phyloP scores from a whole-genome alignment of 2,888 invertebrate genomes.

The Chorisops tibialis region DNA sequence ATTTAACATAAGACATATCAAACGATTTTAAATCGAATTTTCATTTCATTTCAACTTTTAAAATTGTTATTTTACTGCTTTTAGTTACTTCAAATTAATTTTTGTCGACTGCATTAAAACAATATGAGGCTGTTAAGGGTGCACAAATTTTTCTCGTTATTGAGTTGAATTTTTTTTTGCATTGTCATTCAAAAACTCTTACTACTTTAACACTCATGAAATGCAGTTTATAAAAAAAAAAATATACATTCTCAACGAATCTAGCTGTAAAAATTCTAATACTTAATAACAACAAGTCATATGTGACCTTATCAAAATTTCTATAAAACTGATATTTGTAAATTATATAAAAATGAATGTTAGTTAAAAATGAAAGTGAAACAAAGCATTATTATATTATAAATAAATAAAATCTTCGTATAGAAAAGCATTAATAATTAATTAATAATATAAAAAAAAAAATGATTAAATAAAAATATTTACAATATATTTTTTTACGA shows the following conservation, averaged over 20 bases:
- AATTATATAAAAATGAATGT: not conserved
- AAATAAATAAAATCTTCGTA: not conserved
- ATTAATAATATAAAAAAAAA: not conserved
- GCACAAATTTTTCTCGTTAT: no score
- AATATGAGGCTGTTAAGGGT: no score
- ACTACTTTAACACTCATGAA: not conserved
- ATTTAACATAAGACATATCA: no score
- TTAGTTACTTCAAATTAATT: no score
- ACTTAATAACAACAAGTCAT: constrained; percentile 14
- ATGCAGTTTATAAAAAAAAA: not conserved
- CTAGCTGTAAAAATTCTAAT: not conserved
- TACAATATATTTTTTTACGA: constrained; percentile 33
- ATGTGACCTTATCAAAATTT: constrained; percentile 22
- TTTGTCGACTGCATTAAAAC: no score
- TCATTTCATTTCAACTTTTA: no score
- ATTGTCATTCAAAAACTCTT: no score
- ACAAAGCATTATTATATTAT: not conserved
- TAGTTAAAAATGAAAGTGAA: not conserved
- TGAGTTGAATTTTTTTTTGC: no score
- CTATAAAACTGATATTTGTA: not conserved
- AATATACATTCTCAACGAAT: constrained; percentile 14
- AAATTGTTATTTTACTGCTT: no score
- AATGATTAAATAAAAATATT: constrained; percentile 13
- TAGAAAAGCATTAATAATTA: not conserved
- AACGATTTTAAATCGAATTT: no score